Percentiles rank a stretch among this genome's conserved stretches.
These are phyloP conservation scores for Cerastis rubricosa DNA, from an alignment of 2,888 invertebrate species.

Conservation along the genomic window DNA sequence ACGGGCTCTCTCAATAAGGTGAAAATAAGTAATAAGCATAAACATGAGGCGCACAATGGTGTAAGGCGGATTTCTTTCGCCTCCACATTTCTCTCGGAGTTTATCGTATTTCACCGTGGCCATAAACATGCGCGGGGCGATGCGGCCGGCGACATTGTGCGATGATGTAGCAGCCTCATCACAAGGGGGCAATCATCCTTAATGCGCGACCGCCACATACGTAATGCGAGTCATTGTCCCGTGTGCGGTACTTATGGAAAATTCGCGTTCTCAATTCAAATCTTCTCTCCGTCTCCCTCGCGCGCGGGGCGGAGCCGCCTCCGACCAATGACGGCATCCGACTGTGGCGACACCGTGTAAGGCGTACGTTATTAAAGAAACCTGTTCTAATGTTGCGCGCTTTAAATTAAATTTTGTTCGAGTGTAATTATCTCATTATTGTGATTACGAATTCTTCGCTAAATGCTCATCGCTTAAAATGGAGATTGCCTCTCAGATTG, in stretches of 20 bases:
- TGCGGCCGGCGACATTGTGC: conserved; percentile 88
- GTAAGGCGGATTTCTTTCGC: conserved; percentile 88
- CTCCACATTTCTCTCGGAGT: conserved; percentile 86
- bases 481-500: conserved; percentile 83
- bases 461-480: conserved; percentile 88
- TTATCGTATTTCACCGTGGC: conserved; percentile 88
- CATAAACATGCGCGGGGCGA: conserved; percentile 85
- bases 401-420: conserved; percentile 91
- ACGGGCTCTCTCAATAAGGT: conserved; percentile 82
- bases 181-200: conserved; percentile 90
- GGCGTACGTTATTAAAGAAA: conserved; percentile 91
- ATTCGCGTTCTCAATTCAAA: conserved; percentile 91
- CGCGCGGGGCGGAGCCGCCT: conserved; percentile 90
- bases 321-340: conserved; percentile 89
- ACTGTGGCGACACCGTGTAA: conserved; percentile 90
- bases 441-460: conserved; percentile 90
- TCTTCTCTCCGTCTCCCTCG: conserved; percentile 90
- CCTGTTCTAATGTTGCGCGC: conserved; percentile 91
- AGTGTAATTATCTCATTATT: conserved; percentile 91
- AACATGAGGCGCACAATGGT: conserved; percentile 86
- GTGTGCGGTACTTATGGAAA: conserved; percentile 90
- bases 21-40: conserved; percentile 89
- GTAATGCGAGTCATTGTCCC: conserved; percentile 91
- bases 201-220: conserved; percentile 90
- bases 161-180: conserved; percentile 90